Evolutionary conservation across 2,888 invertebrate genomes (phyloP), one percentile per base, ranked within the genome.

Genomic region (Onchidella celtica): DNA sequence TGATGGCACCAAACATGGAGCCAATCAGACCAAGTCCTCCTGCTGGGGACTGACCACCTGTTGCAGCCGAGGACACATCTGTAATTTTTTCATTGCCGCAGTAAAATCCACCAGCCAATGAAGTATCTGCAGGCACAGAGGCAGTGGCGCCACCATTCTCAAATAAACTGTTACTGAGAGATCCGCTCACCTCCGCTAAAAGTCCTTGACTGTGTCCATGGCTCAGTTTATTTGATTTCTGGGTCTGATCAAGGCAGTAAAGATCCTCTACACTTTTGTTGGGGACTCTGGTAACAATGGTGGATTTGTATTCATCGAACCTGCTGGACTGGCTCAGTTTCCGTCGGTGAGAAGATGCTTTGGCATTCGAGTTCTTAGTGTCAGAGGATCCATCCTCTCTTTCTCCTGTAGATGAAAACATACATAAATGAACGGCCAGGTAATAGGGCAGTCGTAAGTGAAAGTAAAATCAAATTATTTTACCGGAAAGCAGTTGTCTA

Each of bases 211-310:
- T 66, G 55, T 70, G 76, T 36, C 55, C 38, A 6, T 34, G 27
- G 34, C 63, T 63, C n/a, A 24, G 24, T 63, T 61, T 68, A 57
- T 76, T 17, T 11, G 59, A 36, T 27, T 82, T 82, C 34, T 72
- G 38, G 21, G 85, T 68, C 78, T 86, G 86, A 79, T 89, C 89
- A 72, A 86, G 82, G 73, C 88, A 87, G 78, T 87, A 86, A 34
- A 89, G 83, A 61, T 91, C 91, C 84, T 90, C 91, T 17, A 91
- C 90, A 83, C 90, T 90, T 80, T 88, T 89, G 83, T 91, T 91
- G 32, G 90, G 90, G 66, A 91, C 90, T 29, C 90, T 83, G 66
- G 88, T 88, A 21, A 91, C 91, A 65, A 90, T 83, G 1, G 88
- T 89, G 9, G 91, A 89, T 59, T 85, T 84, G 55, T 82, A 86